Percentiles rank a stretch among this genome's conserved stretches.
phyloP scores from a whole-genome alignment of 2,888 invertebrate species.

The Romanomermis culicivorax region DNA sequence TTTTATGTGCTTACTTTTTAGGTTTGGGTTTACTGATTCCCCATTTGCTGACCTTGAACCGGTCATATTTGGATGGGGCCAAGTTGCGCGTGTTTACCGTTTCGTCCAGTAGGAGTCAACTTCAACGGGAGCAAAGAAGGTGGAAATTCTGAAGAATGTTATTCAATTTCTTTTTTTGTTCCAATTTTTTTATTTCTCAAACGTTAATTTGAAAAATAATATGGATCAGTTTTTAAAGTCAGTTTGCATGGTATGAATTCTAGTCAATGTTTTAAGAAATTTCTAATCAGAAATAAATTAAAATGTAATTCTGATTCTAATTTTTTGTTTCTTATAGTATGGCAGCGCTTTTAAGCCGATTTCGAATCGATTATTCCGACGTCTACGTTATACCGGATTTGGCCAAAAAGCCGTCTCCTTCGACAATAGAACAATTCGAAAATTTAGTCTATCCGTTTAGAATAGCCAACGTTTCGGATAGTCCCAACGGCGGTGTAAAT shows the following conservation, averaged over 20 bases:
- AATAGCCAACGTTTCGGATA: constrained; percentile 2
- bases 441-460: constrained; percentile 22
- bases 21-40: constrained; percentile 24
- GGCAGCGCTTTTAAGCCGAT: constrained; percentile 83
- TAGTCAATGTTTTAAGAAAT: too few species aligned
- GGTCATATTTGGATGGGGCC: constrained; percentile 23
- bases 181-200: too few species aligned
- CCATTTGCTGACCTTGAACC: constrained; percentile 23
- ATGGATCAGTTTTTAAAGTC: too few species aligned
- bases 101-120: constrained; percentile 19
- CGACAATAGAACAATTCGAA: constrained; percentile 17
- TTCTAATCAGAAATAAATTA: too few species aligned
- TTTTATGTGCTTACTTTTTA: not conserved
- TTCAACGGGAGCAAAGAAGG: constrained; percentile 24
- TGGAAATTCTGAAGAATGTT: not conserved
- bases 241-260: too few species aligned
- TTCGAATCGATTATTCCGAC: constrained; percentile 86
- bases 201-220: too few species aligned
- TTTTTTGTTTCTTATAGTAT: constrained; percentile 35
- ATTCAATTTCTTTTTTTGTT: not conserved
- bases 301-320: too few species aligned
- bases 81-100: constrained; percentile 25
- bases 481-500: not conserved
- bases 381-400: constrained; percentile 64
- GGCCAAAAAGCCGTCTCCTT: constrained; percentile 5